Base-by-base conservation (phyloP, 2,113 vertebrate genomes). In the Crotalus tigris region DNA sequence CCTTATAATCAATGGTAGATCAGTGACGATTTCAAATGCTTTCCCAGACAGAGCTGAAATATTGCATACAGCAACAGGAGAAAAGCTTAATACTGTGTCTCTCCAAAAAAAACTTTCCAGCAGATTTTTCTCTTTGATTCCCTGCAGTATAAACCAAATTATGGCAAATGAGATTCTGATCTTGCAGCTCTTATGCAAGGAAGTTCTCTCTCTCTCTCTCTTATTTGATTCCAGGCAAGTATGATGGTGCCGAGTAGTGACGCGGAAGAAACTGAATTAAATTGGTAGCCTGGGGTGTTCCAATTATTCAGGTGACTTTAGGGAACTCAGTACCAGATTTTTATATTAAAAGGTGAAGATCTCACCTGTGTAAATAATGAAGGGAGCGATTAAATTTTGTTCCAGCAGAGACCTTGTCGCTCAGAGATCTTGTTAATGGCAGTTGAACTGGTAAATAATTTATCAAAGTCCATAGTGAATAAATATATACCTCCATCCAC, bases 401-500 rank as follows among this genome's bases (percentile, higher is more conserved):
- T 97, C 95, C 95, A 97, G 96, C 94, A 19, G 64, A 96, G 96
- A 96, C 96, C 96, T 95, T 96, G 94, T 93, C 95, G 96, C 96
- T 96, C 96, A 95, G 95, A 1, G 0, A 95, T 97, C 95, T 97
- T 97, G 96, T 96, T 97, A 97, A 96, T 96, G 9, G 0, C 95
- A 96, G 96, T 88, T 96, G 96, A 97, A 97, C 93, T 9, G 54
- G 64, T 98, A 97, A 97, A 97, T 97, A 97, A 98, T 98, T 97
- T 97, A 98, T 97, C 97, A 97, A 98, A 98, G 97, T 96, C 96
- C 94, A 94, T 91, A 89, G 95, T 97, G 96, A 97, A 97, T 96
- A 97, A 97, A 96, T 97, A 97, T 94, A 96, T 96, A 91, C 90
- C 96, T 75, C 93, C 93, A 97, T 94, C 92, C 96, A 94, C 96